A percentile compares a stretch with the other conserved stretches of the same genome.
Evolutionary conservation across 35 echinoderm and acorn worm species (phyloP).

Genomic region (Apostichopus parvimensis): DNA sequence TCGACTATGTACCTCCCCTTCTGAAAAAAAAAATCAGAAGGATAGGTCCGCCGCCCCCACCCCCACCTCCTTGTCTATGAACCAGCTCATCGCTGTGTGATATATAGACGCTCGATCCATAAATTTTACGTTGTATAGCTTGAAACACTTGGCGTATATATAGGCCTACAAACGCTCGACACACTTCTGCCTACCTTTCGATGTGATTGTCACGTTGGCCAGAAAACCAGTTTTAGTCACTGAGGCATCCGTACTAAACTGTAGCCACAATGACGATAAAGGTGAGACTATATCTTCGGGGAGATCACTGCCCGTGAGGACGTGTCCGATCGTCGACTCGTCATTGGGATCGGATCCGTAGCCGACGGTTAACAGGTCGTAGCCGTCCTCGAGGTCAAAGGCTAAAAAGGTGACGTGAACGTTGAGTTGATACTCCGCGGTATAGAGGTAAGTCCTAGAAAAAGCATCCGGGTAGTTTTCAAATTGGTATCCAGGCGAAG

Average conservation of each 20-base stretch:
- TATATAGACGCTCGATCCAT: too few relatives aligned
- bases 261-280: constrained; percentile 4
- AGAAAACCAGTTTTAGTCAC: constrained; percentile 18
- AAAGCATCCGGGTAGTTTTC: background rate
- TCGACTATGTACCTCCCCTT: too few relatives aligned
- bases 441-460: background rate
- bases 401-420: background rate
- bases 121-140: too few relatives aligned
- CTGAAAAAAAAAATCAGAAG: too few relatives aligned
- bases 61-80: too few relatives aligned
- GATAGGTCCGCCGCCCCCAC: too few relatives aligned
- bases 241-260: background rate
- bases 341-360: background rate
- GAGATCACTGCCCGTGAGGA: background rate
- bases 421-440: background rate
- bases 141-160: too few relatives aligned
- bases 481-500: background rate
- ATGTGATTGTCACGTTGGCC: background rate
- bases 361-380: constrained; percentile 24
- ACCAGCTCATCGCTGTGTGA: too few relatives aligned
- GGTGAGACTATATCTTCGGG: constrained; percentile 19
- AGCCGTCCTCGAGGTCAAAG: constrained; percentile 14
- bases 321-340: background rate
- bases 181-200: background rate
- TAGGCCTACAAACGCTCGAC: too few relatives aligned